These are phyloP conservation scores for Serranus cabrilla DNA, from an alignment of 2,797 vertebrate species.

Conservation along the genomic window DNA sequence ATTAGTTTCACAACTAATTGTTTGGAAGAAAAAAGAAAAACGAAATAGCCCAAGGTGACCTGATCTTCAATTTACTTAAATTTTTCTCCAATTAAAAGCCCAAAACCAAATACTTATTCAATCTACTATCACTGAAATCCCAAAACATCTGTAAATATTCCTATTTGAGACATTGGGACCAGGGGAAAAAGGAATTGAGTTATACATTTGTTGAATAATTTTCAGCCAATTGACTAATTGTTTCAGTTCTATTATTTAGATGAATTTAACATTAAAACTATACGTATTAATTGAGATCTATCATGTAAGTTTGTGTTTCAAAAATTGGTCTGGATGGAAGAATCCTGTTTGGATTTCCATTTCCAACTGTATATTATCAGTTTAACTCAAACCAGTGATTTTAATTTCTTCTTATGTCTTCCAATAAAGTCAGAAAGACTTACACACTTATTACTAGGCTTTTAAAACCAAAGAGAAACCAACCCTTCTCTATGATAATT, in stretches of 20 bases:
- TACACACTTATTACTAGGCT: background rate
- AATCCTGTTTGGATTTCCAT: background rate
- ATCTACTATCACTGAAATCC: background rate
- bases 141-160: background rate
- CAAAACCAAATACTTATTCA: background rate
- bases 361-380: background rate
- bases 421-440: slow-evolving; percentile 45
- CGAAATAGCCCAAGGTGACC: too few species aligned
- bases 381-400: background rate
- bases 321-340: background rate
- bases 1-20: background rate
- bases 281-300: background rate
- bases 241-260: background rate
- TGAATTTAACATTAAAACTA: background rate
- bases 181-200: background rate
- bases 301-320: background rate
- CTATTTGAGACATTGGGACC: background rate
- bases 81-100: background rate
- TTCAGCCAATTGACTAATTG: background rate
- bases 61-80: background rate
- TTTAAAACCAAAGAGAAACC: slow-evolving; percentile 13
- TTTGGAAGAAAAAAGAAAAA: background rate
- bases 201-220: background rate
- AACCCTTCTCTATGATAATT: background rate
- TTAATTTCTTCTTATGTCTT: slow-evolving; percentile 42